Conservation (phyloP, 2,888 invertebrate species). For the Plutella xylostella region DNA sequence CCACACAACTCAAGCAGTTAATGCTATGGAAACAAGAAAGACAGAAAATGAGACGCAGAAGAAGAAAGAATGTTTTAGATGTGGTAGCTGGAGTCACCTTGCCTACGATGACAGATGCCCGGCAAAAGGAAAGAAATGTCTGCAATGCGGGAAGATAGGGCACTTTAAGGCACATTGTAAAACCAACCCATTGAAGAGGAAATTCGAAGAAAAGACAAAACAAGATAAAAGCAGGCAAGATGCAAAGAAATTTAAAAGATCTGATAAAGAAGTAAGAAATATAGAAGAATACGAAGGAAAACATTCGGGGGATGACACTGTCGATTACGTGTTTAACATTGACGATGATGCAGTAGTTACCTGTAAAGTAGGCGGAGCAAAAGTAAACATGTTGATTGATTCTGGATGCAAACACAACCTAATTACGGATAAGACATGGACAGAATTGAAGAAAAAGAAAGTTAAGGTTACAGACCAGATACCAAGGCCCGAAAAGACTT, state of each 20-base stretch:
- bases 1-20: background rate
- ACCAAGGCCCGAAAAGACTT: background rate
- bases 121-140: no score
- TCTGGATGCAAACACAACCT: slow-evolving; percentile 10
- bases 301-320: slow-evolving; percentile 1
- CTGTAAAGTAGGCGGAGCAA: slow-evolving; percentile 17
- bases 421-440: slow-evolving; percentile 2
- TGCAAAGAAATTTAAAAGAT: background rate
- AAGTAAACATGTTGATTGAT: slow-evolving; percentile 18
- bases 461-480: background rate
- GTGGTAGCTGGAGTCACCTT: no score
- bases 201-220: no score
- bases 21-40: no score
- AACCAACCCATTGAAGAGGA: background rate
- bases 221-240: background rate
- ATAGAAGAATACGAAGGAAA: background rate
- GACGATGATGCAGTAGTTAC: slow-evolving; percentile 11
- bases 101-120: background rate
- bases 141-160: no score
- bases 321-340: slow-evolving; percentile 17
- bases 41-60: background rate
- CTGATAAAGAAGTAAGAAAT: background rate
- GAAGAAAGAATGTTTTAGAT: background rate
- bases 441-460: slow-evolving; percentile 1
- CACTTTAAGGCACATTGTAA: background rate